Evolutionary conservation across 2,888 invertebrate species (phyloP), one percentile per base, ranked within the genome.

Genomic region (Polietes domitor): DNA sequence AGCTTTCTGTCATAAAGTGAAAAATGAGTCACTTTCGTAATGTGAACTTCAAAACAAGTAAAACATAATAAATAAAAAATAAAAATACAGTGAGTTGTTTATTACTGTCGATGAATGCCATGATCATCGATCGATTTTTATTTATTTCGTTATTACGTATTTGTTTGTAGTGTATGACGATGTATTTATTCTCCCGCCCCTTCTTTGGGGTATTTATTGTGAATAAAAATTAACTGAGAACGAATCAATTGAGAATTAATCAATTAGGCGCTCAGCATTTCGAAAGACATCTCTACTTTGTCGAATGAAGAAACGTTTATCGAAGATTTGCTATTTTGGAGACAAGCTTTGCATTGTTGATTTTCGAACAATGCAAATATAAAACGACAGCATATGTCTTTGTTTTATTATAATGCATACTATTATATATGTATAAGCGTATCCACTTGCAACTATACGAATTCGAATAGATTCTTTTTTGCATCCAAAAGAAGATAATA

Each of bases 251-350:
- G 85, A 82, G 87, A 89, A 89, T 87, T 87, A 86, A 90, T 88
- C 86, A 88, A 90, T 88, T 89, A 89, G 89, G 90, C 89, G 88
- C 87, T 58, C 91, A 90, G 90, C 84, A 61, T 55, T 80, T 68
- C 53, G 53, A 5, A 50, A 73, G 41, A 72, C 47, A 53, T 19
- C 32, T 55, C 50, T 65, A 53, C 50, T 9, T 4, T 9, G 9
- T 32, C 32, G 32, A 9, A 32, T 32, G 32, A 32, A 6, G 32
- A n/a, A n/a, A n/a, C n/a, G n/a, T n/a, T n/a, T n/a, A n/a, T n/a
- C n/a, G n/a, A n/a, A n/a, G n/a, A n/a, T n/a, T n/a, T n/a, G n/a
- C n/a, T n/a, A n/a, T n/a, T n/a, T n/a, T n/a, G n/a, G n/a, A n/a
- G n/a, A n/a, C n/a, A n/a, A n/a, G n/a, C n/a, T n/a, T n/a, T n/a